Conservation (phyloP, 2,888 invertebrate genomes). For the Agrotis exclamationis region DNA sequence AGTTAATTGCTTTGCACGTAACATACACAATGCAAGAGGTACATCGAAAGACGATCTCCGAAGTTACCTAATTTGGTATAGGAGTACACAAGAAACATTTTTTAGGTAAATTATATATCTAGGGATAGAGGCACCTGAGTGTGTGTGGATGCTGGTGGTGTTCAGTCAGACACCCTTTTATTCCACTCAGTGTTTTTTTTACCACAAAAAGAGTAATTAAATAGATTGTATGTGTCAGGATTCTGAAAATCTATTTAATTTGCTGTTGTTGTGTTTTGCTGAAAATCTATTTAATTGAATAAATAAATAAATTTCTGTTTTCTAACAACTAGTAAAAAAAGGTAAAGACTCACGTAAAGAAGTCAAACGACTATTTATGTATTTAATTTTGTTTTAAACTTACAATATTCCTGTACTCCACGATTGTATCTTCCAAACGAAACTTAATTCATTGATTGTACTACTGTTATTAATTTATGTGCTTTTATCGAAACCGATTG, state of each 20-base stretch:
- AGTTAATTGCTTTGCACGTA: too few species aligned
- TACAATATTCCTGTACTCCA: conserved; percentile 13
- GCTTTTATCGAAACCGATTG: conserved; percentile 64
- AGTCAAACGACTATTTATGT: neutral
- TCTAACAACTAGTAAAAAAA: too few species aligned
- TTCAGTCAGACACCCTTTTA: too few species aligned
- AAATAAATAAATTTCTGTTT: too few species aligned
- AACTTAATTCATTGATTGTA: conserved; percentile 50
- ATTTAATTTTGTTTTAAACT: conserved; percentile 11
- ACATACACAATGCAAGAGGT: too few species aligned
- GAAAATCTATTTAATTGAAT: neutral
- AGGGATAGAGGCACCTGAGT: too few species aligned
- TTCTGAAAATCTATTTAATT: neutral
- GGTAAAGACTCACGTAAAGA: conserved; percentile 34
- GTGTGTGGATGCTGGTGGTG: too few species aligned
- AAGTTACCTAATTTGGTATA: conserved; percentile 10
- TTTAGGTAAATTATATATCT: neutral
- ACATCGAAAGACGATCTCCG: neutral
- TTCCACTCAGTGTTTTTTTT: too few species aligned
- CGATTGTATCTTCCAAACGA: conserved; percentile 36
- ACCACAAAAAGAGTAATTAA: too few species aligned
- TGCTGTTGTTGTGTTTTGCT: too few species aligned
- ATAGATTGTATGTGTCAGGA: too few species aligned
- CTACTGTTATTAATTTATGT: conserved; percentile 36
- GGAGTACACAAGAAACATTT: neutral